Percentiles rank a stretch among this genome's conserved stretches.
Conservation (phyloP, 2,113 vertebrate species). For the Beaufortia kweichowensis region DNA sequence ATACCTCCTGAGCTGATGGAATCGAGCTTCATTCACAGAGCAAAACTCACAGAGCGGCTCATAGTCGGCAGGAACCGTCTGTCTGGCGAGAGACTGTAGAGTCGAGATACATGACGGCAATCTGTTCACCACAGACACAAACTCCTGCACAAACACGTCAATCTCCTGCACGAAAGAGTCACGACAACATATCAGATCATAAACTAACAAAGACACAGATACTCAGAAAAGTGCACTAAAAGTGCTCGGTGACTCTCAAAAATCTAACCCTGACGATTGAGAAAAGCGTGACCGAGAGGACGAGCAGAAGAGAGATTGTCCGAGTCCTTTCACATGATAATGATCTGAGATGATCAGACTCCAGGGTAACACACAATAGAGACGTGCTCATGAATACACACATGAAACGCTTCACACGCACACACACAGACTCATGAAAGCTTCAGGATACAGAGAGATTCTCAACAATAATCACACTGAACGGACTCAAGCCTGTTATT, state of each 20-base stretch:
- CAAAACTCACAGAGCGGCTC: constrained; percentile 62
- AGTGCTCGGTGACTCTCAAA: too few relatives aligned
- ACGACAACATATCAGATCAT: not conserved
- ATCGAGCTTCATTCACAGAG: constrained; percentile 61
- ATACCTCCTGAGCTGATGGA: constrained; percentile 70
- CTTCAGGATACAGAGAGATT: not conserved
- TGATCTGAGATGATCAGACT: constrained; percentile 66
- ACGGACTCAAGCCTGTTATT: too few relatives aligned
- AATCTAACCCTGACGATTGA: not conserved
- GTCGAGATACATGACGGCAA: constrained; percentile 66
- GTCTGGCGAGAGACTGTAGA: constrained; percentile 64
- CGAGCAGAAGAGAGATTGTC: not conserved
- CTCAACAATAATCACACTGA: not conserved
- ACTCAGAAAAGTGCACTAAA: too few relatives aligned
- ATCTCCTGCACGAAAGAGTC: constrained; percentile 73
- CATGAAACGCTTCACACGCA: not conserved
- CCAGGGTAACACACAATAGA: constrained; percentile 68
- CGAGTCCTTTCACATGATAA: constrained; percentile 68
- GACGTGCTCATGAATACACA: not conserved
- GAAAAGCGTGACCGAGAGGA: not conserved
- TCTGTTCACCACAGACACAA: constrained; percentile 67
- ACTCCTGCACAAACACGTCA: constrained; percentile 66
- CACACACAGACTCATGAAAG: not conserved
- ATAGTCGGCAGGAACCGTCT: constrained; percentile 54
- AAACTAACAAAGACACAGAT: too few relatives aligned